Evolutionary conservation across 2,888 invertebrate species (phyloP).

Genomic region (Uloborus plumipes): DNA sequence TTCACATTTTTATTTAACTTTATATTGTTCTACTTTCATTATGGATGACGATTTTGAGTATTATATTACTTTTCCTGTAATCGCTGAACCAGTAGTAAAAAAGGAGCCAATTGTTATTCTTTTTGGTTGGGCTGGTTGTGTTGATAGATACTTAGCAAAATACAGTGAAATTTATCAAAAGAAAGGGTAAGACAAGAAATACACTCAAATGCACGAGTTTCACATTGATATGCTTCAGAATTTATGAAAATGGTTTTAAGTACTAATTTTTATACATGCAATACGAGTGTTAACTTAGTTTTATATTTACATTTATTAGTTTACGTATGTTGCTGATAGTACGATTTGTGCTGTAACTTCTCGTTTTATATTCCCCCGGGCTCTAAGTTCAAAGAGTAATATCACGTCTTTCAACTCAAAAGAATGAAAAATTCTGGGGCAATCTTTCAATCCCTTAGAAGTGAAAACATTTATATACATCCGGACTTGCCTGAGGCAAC

Average conservation of each 20-base stretch:
- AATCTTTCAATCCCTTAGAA: too few relatives aligned
- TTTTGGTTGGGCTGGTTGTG: constrained; percentile 85
- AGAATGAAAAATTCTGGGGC: too few relatives aligned
- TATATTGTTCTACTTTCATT: not conserved
- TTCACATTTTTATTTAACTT: not conserved
- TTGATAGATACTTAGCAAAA: constrained; percentile 82
- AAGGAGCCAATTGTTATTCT: constrained; percentile 80
- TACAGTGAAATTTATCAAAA: constrained; percentile 85
- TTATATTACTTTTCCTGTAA: constrained; percentile 58
- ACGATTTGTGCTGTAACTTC: too few relatives aligned
- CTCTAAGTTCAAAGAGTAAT: too few relatives aligned
- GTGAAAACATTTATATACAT: too few relatives aligned
- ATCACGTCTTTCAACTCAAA: too few relatives aligned
- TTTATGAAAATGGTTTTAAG: too few relatives aligned
- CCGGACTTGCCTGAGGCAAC: too few relatives aligned
- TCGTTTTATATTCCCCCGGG: too few relatives aligned
- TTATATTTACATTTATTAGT: not conserved
- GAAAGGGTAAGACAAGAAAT: constrained; percentile 75
- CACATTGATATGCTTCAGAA: too few relatives aligned
- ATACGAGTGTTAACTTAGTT: not conserved
- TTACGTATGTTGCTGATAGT: too few relatives aligned
- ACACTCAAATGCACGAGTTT: not conserved
- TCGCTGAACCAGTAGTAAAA: constrained; percentile 73
- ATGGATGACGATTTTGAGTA: constrained; percentile 65
- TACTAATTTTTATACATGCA: too few relatives aligned